phyloP scores from a whole-genome alignment of 1,140 invertebrate genomes.

The Drosophila micromelanica region DNA sequence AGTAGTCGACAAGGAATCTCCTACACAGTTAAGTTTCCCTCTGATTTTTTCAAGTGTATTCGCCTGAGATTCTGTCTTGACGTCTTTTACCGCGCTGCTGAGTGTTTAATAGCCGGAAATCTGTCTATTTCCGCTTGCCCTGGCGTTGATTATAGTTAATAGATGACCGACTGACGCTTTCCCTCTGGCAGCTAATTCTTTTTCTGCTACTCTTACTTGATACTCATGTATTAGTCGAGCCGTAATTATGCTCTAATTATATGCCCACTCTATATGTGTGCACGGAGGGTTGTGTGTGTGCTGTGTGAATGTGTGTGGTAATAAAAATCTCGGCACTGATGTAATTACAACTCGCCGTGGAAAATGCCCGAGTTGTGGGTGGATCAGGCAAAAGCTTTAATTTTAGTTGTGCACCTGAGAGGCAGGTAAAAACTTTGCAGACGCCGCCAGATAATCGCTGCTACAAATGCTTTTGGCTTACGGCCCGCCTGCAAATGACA shows the following conservation, averaged over 20 bases:
- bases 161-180: constrained; percentile 73
- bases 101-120: constrained; percentile 83
- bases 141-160: constrained; percentile 83
- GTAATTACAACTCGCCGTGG: constrained; percentile 65
- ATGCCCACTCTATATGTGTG: constrained; percentile 42
- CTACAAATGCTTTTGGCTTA: background rate
- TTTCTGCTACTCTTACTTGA: constrained; percentile 63
- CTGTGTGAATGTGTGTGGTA: constrained; percentile 35
- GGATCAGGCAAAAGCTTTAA: constrained; percentile 39
- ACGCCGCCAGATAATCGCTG: constrained; percentile 48
- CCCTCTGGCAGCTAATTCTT: constrained; percentile 69
- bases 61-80: constrained; percentile 30
- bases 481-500: constrained; percentile 15
- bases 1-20: background rate
- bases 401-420: constrained; percentile 32
- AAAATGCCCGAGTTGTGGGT: constrained; percentile 47
- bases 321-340: constrained; percentile 72
- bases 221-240: constrained; percentile 74
- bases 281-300: constrained; percentile 15
- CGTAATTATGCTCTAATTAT: constrained; percentile 83
- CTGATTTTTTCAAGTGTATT: constrained; percentile 51
- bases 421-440: constrained; percentile 44
- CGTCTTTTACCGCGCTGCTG: constrained; percentile 72
- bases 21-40: background rate
- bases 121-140: constrained; percentile 80